Conservation (phyloP, 2,113 vertebrate species). For the Guaruba guarouba region DNA sequence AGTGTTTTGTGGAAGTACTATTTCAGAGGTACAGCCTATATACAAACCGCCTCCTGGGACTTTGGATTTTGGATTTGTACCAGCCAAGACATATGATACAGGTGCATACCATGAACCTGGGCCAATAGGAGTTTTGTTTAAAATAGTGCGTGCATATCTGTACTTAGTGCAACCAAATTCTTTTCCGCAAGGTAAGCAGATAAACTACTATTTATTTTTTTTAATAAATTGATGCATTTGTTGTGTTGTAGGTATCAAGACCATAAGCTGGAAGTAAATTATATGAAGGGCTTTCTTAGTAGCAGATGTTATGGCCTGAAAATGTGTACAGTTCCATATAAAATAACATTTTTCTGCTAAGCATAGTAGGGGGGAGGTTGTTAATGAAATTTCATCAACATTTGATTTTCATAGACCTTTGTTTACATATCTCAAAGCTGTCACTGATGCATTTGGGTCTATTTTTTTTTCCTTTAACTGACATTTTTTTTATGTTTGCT, state of each 20-base stretch:
- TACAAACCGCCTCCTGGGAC: slow-evolving; percentile 59
- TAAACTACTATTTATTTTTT: background rate
- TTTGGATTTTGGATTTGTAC: slow-evolving; percentile 88
- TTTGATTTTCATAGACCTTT: background rate
- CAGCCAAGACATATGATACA: slow-evolving; percentile 84
- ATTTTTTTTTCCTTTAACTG: background rate
- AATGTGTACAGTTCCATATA: background rate
- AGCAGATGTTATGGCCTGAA: background rate
- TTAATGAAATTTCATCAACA: background rate
- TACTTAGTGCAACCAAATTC: slow-evolving; percentile 86
- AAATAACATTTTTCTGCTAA: background rate
- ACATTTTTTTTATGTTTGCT: background rate
- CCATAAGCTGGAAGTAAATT: background rate
- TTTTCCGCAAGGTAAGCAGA: slow-evolving; percentile 89
- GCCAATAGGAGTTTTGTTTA: slow-evolving; percentile 85
- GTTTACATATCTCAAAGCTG: background rate
- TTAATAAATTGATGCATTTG: background rate
- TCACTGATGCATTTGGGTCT: background rate
- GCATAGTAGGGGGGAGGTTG: background rate
- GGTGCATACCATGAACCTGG: slow-evolving; percentile 82
- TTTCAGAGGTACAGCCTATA: slow-evolving; percentile 69
- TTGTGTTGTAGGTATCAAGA: background rate
- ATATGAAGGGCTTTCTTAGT: background rate
- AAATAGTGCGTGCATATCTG: slow-evolving; percentile 84
- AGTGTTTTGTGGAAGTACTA: slow-evolving; percentile 65